Conservation (phyloP, 2,888 invertebrate genomes). For the Spisula solida region DNA sequence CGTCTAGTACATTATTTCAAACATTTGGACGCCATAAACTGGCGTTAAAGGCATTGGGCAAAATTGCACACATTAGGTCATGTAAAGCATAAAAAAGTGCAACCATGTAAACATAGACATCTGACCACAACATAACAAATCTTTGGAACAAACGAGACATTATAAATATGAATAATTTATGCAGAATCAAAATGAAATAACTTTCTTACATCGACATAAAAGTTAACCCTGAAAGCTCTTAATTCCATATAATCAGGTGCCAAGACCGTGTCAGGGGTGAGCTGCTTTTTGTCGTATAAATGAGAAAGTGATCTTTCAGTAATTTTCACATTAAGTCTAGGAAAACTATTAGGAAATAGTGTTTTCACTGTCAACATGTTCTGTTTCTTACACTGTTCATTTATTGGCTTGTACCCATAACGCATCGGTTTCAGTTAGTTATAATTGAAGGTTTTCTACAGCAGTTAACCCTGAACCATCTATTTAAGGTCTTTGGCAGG, state of each 20-base stretch:
- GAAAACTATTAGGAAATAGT: conserved; percentile 62
- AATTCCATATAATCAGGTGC: conserved; percentile 74
- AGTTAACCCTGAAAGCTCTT: conserved; percentile 52
- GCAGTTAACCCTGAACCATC: too few relatives aligned
- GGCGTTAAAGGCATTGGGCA: too few relatives aligned
- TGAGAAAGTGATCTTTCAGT: conserved; percentile 81
- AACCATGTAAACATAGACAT: too few relatives aligned
- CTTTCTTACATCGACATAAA: neutral
- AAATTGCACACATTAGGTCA: too few relatives aligned
- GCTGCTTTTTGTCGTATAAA: conserved; percentile 72
- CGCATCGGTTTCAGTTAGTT: conserved; percentile 79
- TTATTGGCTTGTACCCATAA: conserved; percentile 76
- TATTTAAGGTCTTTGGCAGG: too few relatives aligned
- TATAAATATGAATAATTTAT: neutral
- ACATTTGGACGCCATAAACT: too few relatives aligned
- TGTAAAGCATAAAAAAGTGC: too few relatives aligned
- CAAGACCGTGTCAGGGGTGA: conserved; percentile 65
- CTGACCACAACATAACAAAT: too few relatives aligned
- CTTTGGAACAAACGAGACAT: too few relatives aligned
- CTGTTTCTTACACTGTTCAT: conserved; percentile 66
- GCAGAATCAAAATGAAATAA: neutral
- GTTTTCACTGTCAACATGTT: conserved; percentile 45
- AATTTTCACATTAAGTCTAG: conserved; percentile 50
- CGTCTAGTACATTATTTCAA: too few relatives aligned
- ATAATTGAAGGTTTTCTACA: too few relatives aligned